Percentiles rank a stretch among this genome's conserved stretches.
These are phyloP conservation scores for Omphaloscelis lunosa DNA, from an alignment of 2,888 invertebrate species.

Conservation along the genomic window DNA sequence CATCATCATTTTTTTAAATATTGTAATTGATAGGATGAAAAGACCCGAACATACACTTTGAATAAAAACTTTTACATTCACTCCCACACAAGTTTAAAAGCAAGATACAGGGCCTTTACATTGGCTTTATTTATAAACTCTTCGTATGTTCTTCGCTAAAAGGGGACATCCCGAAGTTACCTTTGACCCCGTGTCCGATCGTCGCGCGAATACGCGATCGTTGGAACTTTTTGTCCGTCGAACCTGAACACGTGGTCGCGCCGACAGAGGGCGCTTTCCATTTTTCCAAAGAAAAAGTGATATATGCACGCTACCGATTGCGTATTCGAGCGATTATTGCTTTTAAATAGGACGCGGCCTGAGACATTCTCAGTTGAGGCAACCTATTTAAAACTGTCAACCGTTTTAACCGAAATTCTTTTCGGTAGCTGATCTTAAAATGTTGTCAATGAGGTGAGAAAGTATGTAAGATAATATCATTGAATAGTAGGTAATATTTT, in stretches of 20 bases:
- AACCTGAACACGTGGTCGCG: no score
- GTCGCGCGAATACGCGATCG: no score
- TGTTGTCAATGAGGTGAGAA: not conserved
- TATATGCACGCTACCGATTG: no score
- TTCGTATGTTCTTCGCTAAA: not conserved
- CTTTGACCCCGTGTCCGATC: no score
- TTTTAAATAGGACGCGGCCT: no score
- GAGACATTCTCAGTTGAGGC: conserved; percentile 6
- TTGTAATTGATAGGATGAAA: not conserved
- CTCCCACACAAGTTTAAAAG: not conserved
- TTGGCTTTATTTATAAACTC: conserved; percentile 3
- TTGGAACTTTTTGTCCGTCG: no score
- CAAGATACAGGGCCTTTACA: not conserved
- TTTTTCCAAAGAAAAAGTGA: no score
- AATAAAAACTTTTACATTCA: not conserved
- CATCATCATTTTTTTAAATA: no score
- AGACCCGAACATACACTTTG: not conserved
- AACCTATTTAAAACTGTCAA: conserved; percentile 5
- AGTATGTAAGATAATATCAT: no score
- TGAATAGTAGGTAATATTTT: no score
- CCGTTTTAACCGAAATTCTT: not conserved
- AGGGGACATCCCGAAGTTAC: not conserved
- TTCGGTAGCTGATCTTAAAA: not conserved
- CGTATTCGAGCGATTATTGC: no score
- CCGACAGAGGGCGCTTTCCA: no score